Conservation (phyloP, 2,888 invertebrate genomes). For the Notodonta ziczac region DNA sequence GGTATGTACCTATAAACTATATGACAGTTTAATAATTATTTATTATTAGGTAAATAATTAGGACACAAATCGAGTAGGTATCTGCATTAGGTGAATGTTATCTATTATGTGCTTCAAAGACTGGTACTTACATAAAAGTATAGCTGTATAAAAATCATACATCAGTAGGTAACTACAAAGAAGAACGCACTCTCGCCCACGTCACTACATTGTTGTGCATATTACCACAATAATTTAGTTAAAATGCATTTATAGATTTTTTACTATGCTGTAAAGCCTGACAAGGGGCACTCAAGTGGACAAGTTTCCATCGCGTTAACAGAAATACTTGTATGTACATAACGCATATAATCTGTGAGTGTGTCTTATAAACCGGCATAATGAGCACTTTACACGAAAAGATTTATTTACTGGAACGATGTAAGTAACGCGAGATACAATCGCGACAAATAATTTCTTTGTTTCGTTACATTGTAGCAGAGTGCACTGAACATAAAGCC, state of each 20-base stretch:
- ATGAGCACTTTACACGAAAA: background rate
- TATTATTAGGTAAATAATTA: no score
- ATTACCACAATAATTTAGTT: slow-evolving; percentile 60
- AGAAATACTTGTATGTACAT: slow-evolving; percentile 36
- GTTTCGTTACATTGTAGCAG: slow-evolving; percentile 44
- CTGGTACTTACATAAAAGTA: background rate
- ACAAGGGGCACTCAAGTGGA: slow-evolving; percentile 28
- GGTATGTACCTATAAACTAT: no score
- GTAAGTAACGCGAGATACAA: slow-evolving; percentile 32
- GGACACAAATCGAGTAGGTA: no score
- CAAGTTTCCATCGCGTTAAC: slow-evolving; percentile 27
- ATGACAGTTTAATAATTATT: no score
- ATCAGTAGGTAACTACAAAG: slow-evolving; percentile 16
- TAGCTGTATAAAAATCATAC: background rate
- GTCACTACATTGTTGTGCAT: slow-evolving; percentile 45
- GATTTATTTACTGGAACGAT: slow-evolving; percentile 37
- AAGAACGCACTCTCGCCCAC: slow-evolving; percentile 33
- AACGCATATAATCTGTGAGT: background rate
- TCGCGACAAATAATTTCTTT: slow-evolving; percentile 42
- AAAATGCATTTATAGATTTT: slow-evolving; percentile 57
- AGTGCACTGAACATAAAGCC: slow-evolving; percentile 5
- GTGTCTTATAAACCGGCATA: background rate
- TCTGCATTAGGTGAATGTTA: no score
- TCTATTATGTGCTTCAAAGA: no score
- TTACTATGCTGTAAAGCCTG: slow-evolving; percentile 59